phyloP scores from a whole-genome alignment of 23 tunicate species.

The Ciona savignyi region DNA sequence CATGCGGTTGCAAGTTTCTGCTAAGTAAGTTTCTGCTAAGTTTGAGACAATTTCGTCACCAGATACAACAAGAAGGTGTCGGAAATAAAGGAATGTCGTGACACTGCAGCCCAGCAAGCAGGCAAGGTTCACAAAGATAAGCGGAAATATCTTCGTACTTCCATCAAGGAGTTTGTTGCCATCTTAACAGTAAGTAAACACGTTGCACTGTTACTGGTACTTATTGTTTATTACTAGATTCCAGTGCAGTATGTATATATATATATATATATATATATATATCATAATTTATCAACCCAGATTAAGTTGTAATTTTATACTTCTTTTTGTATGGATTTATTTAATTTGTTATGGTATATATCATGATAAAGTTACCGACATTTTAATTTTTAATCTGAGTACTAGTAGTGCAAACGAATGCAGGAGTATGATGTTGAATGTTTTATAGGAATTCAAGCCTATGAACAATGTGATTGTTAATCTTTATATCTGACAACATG shows the following conservation, averaged over 20 bases:
- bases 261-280: neutral
- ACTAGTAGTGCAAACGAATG: no score
- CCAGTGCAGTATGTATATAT: no score
- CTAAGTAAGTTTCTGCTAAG: no score
- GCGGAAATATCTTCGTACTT: slow-evolving; percentile 70
- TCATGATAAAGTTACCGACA: neutral
- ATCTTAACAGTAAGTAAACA: slow-evolving; percentile 52
- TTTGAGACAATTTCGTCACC: neutral
- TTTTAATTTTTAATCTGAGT: neutral
- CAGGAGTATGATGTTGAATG: no score
- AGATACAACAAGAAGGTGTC: slow-evolving; percentile 92
- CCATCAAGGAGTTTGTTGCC: slow-evolving; percentile 66
- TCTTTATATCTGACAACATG: no score
- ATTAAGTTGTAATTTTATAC: neutral
- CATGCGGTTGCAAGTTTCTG: no score
- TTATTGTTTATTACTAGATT: no score
- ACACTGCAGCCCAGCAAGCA: slow-evolving; percentile 68
- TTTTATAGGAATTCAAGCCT: no score
- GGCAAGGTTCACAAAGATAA: slow-evolving; percentile 63
- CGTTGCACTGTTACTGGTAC: no score
- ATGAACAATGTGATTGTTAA: no score
- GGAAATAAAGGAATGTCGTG: slow-evolving; percentile 84
- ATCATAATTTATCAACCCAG: neutral
- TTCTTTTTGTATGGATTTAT: neutral
- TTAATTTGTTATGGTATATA: neutral